These are phyloP conservation scores for Bembecia ichneumoniformis DNA, from an alignment of 2,888 invertebrate genomes.

Conservation along the genomic window DNA sequence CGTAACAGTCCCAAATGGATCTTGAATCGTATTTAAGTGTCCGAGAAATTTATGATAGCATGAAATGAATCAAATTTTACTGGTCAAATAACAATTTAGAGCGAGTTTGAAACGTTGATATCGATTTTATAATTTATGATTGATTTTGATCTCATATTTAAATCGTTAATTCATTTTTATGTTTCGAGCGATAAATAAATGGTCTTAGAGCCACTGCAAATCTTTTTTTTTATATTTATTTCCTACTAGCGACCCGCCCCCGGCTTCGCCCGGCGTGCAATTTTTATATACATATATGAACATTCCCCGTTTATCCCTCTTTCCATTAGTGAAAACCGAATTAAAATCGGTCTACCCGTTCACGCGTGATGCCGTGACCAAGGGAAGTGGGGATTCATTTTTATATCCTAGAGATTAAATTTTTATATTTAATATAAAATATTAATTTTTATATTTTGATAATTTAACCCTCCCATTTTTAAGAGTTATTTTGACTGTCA, in stretches of 20 bases:
- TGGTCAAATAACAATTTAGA: conserved; percentile 39
- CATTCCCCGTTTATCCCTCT: too few species aligned
- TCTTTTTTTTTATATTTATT: not conserved
- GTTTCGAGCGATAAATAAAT: conserved; percentile 27
- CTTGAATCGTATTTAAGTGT: conserved; percentile 56
- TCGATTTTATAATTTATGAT: conserved; percentile 42
- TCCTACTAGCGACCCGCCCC: too few species aligned
- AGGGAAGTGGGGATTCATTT: too few species aligned
- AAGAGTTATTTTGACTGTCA: too few species aligned
- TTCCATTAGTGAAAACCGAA: too few species aligned
- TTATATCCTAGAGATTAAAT: not conserved
- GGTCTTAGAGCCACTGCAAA: conserved; percentile 28
- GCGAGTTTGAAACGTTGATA: conserved; percentile 45
- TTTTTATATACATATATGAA: too few species aligned
- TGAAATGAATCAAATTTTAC: conserved; percentile 54
- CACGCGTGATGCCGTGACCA: too few species aligned
- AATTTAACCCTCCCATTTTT: too few species aligned
- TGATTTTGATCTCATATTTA: conserved; percentile 55
- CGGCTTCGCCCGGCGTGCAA: too few species aligned
- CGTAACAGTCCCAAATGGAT: conserved; percentile 65
- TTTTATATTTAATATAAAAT: conserved; percentile 7
- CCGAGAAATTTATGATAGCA: conserved; percentile 49
- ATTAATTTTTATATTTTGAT: too few species aligned
- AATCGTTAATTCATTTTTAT: conserved; percentile 34
- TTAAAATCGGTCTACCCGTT: too few species aligned